Evolutionary conservation across 2,797 vertebrate genomes (phyloP).

Genomic region (Balearica regulorum): DNA sequence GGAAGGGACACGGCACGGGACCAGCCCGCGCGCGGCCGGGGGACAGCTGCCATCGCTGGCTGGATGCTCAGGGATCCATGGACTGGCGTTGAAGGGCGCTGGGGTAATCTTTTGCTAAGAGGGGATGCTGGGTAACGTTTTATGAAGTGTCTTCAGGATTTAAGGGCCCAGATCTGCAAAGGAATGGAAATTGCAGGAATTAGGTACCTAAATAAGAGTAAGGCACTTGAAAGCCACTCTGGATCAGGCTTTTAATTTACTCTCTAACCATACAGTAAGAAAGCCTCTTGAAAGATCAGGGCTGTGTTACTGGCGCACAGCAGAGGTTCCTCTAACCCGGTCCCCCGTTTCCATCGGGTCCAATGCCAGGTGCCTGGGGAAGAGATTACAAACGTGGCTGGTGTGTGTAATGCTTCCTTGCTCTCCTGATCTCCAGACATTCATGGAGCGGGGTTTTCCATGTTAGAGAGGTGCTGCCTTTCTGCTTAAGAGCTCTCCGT

Average conservation of each 20-base stretch:
- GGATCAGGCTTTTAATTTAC: slow-evolving; percentile 26
- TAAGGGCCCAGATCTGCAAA: not conserved
- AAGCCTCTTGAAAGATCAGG: slow-evolving; percentile 4
- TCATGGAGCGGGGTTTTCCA: not conserved
- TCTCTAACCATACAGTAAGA: not conserved
- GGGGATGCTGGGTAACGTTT: not conserved
- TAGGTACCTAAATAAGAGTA: slow-evolving; percentile 21
- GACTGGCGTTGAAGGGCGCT: not conserved
- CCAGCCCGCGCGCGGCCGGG: rapidly evolving
- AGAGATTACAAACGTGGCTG: not conserved
- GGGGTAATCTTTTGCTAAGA: not conserved
- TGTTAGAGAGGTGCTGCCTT: not conserved
- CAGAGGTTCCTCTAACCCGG: not conserved
- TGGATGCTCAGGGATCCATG: rapidly evolving
- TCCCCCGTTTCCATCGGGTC: not conserved
- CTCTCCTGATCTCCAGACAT: not conserved
- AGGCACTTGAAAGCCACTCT: slow-evolving; percentile 14
- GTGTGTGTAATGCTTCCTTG: not conserved
- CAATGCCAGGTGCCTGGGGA: not conserved
- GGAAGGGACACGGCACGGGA: not conserved
- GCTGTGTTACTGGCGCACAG: not conserved
- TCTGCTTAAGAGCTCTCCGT: slow-evolving; percentile 11
- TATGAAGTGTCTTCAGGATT: not conserved
- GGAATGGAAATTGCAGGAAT: slow-evolving; percentile 6
- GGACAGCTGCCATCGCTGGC: not conserved